These are phyloP conservation scores for Leptopilina clavipes DNA, from an alignment of 1,140 invertebrate genomes.

Conservation along the genomic window DNA sequence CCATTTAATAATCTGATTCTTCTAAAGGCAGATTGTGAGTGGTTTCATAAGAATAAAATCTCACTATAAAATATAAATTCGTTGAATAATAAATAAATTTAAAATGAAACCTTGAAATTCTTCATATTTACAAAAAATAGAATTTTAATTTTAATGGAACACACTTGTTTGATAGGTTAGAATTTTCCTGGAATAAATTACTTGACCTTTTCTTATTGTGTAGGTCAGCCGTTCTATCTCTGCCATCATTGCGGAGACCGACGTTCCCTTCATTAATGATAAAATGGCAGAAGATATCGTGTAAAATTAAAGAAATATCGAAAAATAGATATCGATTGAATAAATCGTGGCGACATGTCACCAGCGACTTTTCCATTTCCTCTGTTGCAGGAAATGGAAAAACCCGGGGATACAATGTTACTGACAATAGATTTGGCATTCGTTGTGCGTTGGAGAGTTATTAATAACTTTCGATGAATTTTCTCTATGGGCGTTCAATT, in stretches of 20 bases:
- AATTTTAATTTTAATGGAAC: no score
- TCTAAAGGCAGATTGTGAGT: no score
- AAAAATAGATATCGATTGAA: slow-evolving; percentile 46
- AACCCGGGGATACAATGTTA: slow-evolving; percentile 38
- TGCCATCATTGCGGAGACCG: neutral
- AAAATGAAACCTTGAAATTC: no score
- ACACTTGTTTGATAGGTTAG: neutral
- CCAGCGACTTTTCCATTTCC: slow-evolving; percentile 51
- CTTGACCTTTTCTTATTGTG: neutral
- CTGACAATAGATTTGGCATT: neutral
- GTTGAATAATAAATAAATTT: no score
- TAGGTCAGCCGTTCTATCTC: neutral
- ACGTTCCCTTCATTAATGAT: neutral
- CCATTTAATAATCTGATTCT: no score
- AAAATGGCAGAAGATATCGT: slow-evolving; percentile 9
- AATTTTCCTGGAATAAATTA: neutral
- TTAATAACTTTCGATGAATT: neutral
- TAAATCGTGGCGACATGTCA: slow-evolving; percentile 47
- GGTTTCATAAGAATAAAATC: no score
- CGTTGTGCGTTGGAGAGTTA: neutral
- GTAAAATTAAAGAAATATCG: slow-evolving; percentile 39
- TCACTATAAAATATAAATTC: no score
- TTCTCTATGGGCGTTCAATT: neutral
- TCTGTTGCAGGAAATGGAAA: slow-evolving; percentile 50
- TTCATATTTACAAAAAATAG: no score